phyloP scores from a whole-genome alignment of 2,888 invertebrate genomes.

The Alentia gelatinosa region DNA sequence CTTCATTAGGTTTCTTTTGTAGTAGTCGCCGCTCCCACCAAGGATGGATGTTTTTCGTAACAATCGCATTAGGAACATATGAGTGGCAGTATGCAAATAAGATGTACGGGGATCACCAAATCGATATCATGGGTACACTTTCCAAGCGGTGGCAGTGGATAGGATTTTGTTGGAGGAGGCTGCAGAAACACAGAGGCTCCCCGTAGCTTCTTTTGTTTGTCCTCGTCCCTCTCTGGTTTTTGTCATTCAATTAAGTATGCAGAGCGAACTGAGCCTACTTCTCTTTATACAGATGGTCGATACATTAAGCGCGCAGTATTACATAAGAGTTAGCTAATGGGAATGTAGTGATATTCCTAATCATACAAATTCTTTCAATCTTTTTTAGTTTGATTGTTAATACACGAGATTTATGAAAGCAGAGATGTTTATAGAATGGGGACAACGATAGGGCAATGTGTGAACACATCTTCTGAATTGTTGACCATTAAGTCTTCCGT shows the following conservation, averaged over 20 bases:
- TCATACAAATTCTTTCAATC: too few relatives aligned
- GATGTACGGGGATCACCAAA: constrained; percentile 30
- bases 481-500: too few relatives aligned
- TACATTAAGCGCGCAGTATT: too few relatives aligned
- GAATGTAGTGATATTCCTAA: too few relatives aligned
- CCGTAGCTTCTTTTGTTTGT: background rate
- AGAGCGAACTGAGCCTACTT: background rate
- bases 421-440: too few relatives aligned
- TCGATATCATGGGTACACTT: background rate
- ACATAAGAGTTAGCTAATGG: too few relatives aligned
- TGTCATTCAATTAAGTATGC: background rate
- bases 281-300: background rate
- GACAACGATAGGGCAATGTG: too few relatives aligned
- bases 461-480: too few relatives aligned
- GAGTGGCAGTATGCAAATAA: constrained; percentile 47
- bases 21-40: constrained; percentile 2
- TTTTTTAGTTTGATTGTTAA: too few relatives aligned
- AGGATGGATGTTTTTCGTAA: constrained; percentile 40
- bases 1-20: constrained; percentile 47
- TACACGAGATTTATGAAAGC: too few relatives aligned
- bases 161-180: background rate
- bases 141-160: background rate
- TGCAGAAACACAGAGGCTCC: background rate
- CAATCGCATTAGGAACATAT: constrained; percentile 44
- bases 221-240: background rate